A percentile compares a stretch with the other conserved stretches of the same genome.
Conservation (phyloP, 1,140 invertebrate species). For the Heliothis subflexa region DNA sequence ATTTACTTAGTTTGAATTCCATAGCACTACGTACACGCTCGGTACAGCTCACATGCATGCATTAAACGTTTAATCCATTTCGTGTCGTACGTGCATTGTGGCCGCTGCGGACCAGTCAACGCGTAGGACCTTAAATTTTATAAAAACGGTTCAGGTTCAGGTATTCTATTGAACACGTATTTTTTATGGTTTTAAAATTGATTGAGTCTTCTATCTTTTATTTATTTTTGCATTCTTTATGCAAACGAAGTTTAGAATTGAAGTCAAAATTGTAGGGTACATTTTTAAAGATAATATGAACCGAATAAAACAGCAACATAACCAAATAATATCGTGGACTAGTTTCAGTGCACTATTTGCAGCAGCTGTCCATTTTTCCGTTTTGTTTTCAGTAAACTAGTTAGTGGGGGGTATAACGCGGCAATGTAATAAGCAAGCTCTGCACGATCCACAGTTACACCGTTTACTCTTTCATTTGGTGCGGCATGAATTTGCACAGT, state of each 20-base stretch:
- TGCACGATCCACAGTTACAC: conserved; percentile 31
- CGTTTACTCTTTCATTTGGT: conserved; percentile 44
- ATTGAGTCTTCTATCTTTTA: background rate
- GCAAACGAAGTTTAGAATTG: conserved; percentile 1
- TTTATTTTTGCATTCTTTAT: background rate
- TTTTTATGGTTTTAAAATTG: conserved; percentile 13
- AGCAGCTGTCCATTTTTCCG: conserved; percentile 37
- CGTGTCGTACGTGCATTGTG: too few relatives aligned
- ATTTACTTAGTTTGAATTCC: too few relatives aligned
- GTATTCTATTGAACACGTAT: conserved; percentile 2
- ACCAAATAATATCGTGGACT: conserved; percentile 29
- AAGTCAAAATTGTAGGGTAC: background rate
- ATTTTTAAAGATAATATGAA: conserved; percentile 8
- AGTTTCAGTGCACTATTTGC: conserved; percentile 38
- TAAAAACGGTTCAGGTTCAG: conserved; percentile 1
- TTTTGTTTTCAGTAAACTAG: conserved; percentile 40
- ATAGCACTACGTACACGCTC: too few relatives aligned
- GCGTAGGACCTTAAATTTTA: background rate
- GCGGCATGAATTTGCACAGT: conserved; percentile 38
- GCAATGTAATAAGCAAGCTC: conserved; percentile 30
- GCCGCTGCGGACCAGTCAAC: too few relatives aligned
- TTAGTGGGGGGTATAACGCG: conserved; percentile 25
- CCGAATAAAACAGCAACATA: conserved; percentile 1
- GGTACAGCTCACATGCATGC: too few relatives aligned
- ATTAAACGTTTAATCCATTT: too few relatives aligned